Evolutionary conservation across 2,113 vertebrate species (phyloP).

Genomic region (Hoplias malabaricus): DNA sequence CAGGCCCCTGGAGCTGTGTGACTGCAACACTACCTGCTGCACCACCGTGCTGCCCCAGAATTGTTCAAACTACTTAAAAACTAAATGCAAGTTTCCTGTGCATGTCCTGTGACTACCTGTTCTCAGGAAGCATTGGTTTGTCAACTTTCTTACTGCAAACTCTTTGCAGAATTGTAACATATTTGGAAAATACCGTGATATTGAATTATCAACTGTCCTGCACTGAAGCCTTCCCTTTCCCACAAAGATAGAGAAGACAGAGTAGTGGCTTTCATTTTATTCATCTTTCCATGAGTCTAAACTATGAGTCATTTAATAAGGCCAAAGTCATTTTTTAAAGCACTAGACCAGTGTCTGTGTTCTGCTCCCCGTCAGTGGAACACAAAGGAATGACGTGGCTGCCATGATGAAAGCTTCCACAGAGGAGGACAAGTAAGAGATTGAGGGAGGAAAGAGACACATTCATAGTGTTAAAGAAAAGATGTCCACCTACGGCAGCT

Average conservation of each 20-base stretch:
- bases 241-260: conserved; percentile 17
- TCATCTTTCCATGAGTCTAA: conserved; percentile 28
- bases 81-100: not conserved
- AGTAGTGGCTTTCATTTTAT: conserved; percentile 9
- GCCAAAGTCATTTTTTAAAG: not conserved
- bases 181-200: too few relatives aligned
- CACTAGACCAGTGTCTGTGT: conserved; percentile 11
- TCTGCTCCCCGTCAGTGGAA: not conserved
- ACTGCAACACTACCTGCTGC: too few relatives aligned
- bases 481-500: not conserved
- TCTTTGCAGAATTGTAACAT: too few relatives aligned
- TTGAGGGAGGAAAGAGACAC: not conserved
- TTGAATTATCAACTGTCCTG: too few relatives aligned
- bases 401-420: conserved; percentile 9
- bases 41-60: too few relatives aligned
- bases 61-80: not conserved
- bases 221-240: not conserved
- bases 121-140: not conserved
- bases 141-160: not conserved
- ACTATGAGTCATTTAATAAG: conserved; percentile 31
- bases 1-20: too few relatives aligned
- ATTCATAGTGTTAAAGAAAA: conserved; percentile 8
- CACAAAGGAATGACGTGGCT: conserved; percentile 14
- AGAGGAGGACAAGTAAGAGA: not conserved
- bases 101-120: not conserved